These are phyloP conservation scores for Botia kubotai DNA, from an alignment of 2,797 vertebrate genomes.

Conservation along the genomic window DNA sequence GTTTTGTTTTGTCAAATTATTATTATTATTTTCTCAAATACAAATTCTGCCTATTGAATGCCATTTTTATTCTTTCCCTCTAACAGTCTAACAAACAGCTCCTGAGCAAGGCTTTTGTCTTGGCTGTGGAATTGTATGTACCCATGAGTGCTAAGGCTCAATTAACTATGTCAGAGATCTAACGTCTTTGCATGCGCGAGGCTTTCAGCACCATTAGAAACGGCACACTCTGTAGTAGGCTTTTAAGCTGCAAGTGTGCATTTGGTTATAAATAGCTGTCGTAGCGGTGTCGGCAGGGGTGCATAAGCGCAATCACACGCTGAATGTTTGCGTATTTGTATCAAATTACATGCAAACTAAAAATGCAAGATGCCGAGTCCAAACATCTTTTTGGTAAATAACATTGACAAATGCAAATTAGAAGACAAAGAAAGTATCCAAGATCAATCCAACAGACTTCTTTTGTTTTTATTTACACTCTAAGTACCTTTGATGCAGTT, in stretches of 20 bases:
- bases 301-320: neutral
- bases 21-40: neutral
- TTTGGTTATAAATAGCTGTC: neutral
- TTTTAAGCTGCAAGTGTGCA: neutral
- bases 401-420: neutral
- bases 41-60: neutral
- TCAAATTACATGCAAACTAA: neutral
- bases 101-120: neutral
- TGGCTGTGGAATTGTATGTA: neutral
- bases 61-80: neutral
- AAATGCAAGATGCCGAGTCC: neutral
- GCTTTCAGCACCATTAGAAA: conserved; percentile 1
- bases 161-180: conserved; percentile 11
- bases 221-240: neutral
- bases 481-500: conserved; percentile 5
- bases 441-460: neutral
- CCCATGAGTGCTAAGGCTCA: neutral
- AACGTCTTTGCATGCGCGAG: neutral
- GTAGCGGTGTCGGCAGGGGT: neutral
- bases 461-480: conserved; percentile 23
- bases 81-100: neutral
- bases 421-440: neutral
- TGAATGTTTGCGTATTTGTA: neutral
- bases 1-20: neutral
- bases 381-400: neutral